A percentile compares a stretch with the other conserved stretches of the same genome.
Conservation (phyloP, 1,140 invertebrate genomes). For the Drosophila navojoa region DNA sequence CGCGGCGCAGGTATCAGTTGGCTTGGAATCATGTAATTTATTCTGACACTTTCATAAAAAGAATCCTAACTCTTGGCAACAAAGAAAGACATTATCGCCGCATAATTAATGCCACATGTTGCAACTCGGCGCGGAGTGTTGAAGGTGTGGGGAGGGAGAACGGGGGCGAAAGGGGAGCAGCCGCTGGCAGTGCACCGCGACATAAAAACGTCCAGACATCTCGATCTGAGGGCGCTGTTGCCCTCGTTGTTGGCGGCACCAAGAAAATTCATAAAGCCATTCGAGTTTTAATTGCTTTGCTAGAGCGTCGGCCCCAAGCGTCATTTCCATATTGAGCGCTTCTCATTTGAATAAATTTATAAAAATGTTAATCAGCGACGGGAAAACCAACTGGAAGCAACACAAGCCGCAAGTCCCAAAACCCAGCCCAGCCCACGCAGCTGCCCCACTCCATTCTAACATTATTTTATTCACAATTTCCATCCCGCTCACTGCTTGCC, state of each 20-base stretch:
- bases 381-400: conserved; percentile 53
- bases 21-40: conserved; percentile 75
- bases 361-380: conserved; percentile 70
- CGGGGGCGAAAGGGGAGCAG: conserved; percentile 15
- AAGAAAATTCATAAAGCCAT: conserved; percentile 77
- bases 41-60: conserved; percentile 81
- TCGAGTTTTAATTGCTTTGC: conserved; percentile 70
- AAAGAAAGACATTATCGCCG: conserved; percentile 81
- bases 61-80: conserved; percentile 70
- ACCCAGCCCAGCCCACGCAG: conserved; percentile 1
- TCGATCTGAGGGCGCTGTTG: conserved; percentile 24
- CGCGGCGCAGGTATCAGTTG: conserved; percentile 53
- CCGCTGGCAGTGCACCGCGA: conserved; percentile 48
- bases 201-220: conserved; percentile 60
- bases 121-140: conserved; percentile 47
- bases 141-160: background rate
- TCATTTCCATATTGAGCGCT: conserved; percentile 69
- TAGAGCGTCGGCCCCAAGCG: conserved; percentile 50
- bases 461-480: conserved; percentile 8
- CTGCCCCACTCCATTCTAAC: conserved; percentile 4
- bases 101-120: conserved; percentile 82
- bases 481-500: background rate
- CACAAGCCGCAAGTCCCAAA: background rate
- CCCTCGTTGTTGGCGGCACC: conserved; percentile 40
- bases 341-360: conserved; percentile 77